Conservation (phyloP, 2,113 vertebrate genomes). For the Pithys albifrons region DNA sequence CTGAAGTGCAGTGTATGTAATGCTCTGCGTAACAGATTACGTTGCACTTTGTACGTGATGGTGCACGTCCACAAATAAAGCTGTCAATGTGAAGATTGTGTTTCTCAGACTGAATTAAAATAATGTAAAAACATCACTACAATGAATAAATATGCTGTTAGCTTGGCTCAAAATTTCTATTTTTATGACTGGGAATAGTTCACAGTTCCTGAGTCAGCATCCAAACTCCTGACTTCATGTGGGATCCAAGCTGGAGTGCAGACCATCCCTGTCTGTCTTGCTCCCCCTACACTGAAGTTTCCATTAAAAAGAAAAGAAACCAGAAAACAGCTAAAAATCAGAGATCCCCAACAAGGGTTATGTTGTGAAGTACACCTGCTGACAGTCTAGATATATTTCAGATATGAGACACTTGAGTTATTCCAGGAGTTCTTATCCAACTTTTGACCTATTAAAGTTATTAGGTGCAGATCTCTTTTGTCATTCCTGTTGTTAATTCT, state of each 20-base stretch:
- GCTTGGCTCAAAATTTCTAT: background rate
- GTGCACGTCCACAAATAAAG: background rate
- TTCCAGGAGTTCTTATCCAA: background rate
- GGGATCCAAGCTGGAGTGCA: background rate
- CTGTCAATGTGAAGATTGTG: background rate
- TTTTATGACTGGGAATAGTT: background rate
- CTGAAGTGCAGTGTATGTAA: background rate
- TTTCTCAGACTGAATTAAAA: background rate
- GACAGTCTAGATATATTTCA: background rate
- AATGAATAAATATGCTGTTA: background rate
- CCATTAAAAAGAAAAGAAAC: background rate
- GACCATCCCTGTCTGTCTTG: background rate
- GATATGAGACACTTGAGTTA: background rate
- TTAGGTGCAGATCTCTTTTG: background rate
- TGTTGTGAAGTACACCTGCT: background rate
- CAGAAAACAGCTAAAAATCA: background rate
- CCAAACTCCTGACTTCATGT: background rate
- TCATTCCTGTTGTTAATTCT: background rate
- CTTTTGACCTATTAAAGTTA: background rate
- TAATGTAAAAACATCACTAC: background rate
- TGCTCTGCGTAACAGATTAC: background rate
- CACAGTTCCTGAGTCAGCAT: background rate
- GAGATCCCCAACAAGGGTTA: background rate
- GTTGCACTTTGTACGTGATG: background rate
- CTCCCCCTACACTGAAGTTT: background rate